Percentiles rank a stretch among this genome's conserved stretches.
Conservation (phyloP, 2,113 vertebrate genomes). For the Tonatia bakeri region DNA sequence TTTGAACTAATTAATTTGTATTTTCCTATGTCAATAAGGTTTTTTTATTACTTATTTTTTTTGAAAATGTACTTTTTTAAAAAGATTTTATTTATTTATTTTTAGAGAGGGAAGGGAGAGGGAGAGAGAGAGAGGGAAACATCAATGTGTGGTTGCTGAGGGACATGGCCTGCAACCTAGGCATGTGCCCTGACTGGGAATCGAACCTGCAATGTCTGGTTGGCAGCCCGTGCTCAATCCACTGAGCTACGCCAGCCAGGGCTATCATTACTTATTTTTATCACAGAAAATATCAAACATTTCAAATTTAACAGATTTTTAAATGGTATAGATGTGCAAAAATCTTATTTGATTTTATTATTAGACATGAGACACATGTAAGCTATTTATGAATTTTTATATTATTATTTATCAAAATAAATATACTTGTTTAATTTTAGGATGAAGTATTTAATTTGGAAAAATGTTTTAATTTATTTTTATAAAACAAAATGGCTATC, state of each 20-base stretch:
- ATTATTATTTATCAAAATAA: background rate
- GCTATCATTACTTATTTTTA: background rate
- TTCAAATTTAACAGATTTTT: background rate
- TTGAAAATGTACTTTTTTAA: no score
- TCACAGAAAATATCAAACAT: background rate
- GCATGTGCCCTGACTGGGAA: no score
- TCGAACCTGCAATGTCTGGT: no score
- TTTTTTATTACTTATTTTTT: background rate
- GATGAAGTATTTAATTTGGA: background rate
- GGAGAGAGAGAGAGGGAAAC: no score
- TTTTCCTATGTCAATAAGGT: background rate
- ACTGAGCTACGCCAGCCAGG: no score
- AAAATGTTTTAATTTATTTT: background rate
- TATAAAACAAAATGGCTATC: background rate
- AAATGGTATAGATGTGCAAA: background rate
- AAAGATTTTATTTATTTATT: no score
- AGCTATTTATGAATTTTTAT: background rate
- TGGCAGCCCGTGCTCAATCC: no score
- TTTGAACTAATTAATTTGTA: background rate
- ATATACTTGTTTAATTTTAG: background rate
- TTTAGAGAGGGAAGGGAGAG: no score
- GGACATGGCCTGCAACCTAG: no score
- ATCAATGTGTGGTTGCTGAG: no score
- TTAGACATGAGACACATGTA: background rate
- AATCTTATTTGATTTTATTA: background rate